Conservation (phyloP, 2,888 invertebrate species). For the Spilarctia lutea region DNA sequence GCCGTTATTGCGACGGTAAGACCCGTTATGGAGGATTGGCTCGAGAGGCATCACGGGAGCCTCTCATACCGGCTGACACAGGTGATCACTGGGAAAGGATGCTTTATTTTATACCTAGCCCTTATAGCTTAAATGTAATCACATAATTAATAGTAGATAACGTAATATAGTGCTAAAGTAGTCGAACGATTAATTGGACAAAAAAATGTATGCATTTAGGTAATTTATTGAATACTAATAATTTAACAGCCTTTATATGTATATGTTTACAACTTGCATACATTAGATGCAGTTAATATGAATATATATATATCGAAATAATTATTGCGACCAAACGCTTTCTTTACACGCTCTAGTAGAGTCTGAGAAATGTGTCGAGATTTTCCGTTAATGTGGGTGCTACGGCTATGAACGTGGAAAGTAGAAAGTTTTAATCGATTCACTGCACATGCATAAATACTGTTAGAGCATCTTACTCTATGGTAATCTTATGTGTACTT, state of each 20-base stretch:
- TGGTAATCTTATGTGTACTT: conserved; percentile 64
- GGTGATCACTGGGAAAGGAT: no score
- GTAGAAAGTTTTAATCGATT: conserved; percentile 84
- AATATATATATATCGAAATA: conserved; percentile 54
- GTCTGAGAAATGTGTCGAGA: conserved; percentile 80
- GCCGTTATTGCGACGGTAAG: no score
- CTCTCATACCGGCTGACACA: no score
- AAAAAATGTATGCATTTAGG: neutral
- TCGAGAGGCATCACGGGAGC: no score
- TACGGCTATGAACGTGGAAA: conserved; percentile 78
- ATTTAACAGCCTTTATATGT: neutral
- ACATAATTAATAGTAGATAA: neutral
- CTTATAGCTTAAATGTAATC: neutral
- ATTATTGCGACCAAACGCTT: conserved; percentile 72
- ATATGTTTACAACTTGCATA: conserved; percentile 20
- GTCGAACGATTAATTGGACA: no score
- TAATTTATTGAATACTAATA: conserved; percentile 12
- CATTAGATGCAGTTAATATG: conserved; percentile 35
- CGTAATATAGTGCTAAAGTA: neutral
- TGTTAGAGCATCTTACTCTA: conserved; percentile 61
- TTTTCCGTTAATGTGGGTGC: conserved; percentile 81
- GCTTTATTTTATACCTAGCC: conserved; percentile 46
- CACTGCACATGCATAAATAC: conserved; percentile 83
- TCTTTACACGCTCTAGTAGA: conserved; percentile 81
- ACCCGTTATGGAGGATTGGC: no score